Evolutionary conservation across 2,797 vertebrate species (phyloP).

Genomic region (Enteromius radiatus): DNA sequence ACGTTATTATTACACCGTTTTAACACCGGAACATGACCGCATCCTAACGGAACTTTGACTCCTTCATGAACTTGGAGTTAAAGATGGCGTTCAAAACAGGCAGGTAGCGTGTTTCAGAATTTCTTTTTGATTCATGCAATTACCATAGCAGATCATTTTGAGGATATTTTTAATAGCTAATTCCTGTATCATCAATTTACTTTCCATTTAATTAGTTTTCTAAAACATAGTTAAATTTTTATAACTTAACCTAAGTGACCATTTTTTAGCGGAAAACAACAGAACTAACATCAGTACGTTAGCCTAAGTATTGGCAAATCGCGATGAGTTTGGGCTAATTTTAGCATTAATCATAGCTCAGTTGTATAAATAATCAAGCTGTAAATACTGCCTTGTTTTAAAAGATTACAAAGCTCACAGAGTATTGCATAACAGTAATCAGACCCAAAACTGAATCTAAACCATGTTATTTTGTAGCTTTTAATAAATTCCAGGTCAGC

Average conservation of each 20-base stretch:
- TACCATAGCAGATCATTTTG: background rate
- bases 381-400: background rate
- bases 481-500: background rate
- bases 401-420: background rate
- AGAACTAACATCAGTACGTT: background rate
- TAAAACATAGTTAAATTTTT: background rate
- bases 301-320: background rate
- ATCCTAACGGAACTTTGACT: background rate
- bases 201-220: background rate
- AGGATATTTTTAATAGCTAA: background rate
- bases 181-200: background rate
- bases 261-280: background rate
- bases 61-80: background rate
- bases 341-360: background rate
- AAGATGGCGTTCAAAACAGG: background rate
- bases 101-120: background rate
- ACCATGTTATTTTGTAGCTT: too few relatives aligned
- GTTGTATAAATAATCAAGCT: background rate
- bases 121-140: background rate
- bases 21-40: background rate
- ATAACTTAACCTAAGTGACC: background rate
- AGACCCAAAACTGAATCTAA: background rate
- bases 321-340: background rate
- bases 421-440: background rate
- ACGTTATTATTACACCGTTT: background rate